Evolutionary conservation across 37 sponge, comb jelly and placozoan genomes (phyloP).

Genomic region (Petrosia ficiformis): DNA sequence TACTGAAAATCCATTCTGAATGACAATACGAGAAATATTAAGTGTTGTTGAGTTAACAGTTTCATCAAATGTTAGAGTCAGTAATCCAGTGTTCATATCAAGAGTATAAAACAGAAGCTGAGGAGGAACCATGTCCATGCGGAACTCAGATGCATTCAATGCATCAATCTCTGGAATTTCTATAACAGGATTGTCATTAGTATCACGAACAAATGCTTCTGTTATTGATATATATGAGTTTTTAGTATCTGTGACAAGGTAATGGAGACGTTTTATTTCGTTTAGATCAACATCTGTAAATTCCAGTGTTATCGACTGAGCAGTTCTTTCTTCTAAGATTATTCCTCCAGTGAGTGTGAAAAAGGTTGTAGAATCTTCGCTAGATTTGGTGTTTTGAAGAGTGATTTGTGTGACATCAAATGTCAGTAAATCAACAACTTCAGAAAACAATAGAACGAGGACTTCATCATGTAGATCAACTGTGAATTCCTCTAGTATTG

Average conservation of each 20-base stretch:
- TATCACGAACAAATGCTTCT: constrained; percentile 64
- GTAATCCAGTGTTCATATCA: constrained; percentile 60
- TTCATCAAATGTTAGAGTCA: constrained; percentile 71
- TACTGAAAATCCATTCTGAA: constrained; percentile 40
- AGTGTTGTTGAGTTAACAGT: constrained; percentile 79
- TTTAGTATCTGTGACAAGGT: constrained; percentile 55
- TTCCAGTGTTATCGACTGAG: constrained; percentile 24
- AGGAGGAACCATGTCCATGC: constrained; percentile 65
- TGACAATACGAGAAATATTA: constrained; percentile 37
- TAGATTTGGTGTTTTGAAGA: constrained; percentile 48
- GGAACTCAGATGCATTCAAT: constrained; percentile 49
- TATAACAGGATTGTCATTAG: constrained; percentile 44
- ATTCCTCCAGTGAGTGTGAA: constrained; percentile 75
- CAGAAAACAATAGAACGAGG: constrained; percentile 70
- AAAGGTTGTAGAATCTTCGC: constrained; percentile 11
- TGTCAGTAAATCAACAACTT: constrained; percentile 58
- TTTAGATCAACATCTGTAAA: constrained; percentile 68
- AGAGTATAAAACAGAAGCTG: constrained; percentile 36
- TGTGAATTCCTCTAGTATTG: constrained; percentile 63
- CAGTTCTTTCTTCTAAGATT: constrained; percentile 14
- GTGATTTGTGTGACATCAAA: constrained; percentile 70
- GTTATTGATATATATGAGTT: constrained; percentile 58
- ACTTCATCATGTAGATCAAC: constrained; percentile 75
- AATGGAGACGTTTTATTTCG: constrained; percentile 58
- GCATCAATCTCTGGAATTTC: constrained; percentile 33